phyloP scores from a whole-genome alignment of 2,888 invertebrate genomes.

The Chymomyza caudatula region DNA sequence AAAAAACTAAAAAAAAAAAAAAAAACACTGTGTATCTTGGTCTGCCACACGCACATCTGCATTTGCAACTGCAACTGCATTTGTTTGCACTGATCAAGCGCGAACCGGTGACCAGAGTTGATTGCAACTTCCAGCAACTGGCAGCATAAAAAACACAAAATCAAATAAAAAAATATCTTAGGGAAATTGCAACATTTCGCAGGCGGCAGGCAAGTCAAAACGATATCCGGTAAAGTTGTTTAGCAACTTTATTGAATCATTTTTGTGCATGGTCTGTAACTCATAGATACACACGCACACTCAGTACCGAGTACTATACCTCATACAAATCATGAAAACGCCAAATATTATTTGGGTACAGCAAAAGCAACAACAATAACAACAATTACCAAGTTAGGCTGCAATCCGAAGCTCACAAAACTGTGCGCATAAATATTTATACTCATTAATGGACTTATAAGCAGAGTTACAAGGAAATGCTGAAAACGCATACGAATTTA shows the following conservation, averaged over 20 bases:
- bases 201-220: constrained; percentile 24
- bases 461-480: not conserved
- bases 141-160: not conserved
- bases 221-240: constrained; percentile 54
- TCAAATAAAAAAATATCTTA: constrained; percentile 21
- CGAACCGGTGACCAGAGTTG: not conserved
- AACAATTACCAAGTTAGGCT: too few species aligned
- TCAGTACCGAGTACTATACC: constrained; percentile 19
- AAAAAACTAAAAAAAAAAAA: too few species aligned
- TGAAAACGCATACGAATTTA: not conserved
- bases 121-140: not conserved
- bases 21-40: constrained; percentile 5
- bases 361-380: too few species aligned
- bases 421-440: too few species aligned
- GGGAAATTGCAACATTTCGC: constrained; percentile 56
- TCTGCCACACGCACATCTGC: constrained; percentile 4
- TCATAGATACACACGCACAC: not conserved
- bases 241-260: constrained; percentile 55
- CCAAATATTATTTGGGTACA: not conserved
- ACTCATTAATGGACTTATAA: constrained; percentile 7
- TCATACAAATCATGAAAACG: constrained; percentile 12
- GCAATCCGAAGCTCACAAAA: too few species aligned
- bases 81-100: not conserved
- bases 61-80: not conserved
- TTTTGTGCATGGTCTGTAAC: constrained; percentile 37